Conservation (phyloP, 2,888 invertebrate genomes). For the Trissolcus japonicus region DNA sequence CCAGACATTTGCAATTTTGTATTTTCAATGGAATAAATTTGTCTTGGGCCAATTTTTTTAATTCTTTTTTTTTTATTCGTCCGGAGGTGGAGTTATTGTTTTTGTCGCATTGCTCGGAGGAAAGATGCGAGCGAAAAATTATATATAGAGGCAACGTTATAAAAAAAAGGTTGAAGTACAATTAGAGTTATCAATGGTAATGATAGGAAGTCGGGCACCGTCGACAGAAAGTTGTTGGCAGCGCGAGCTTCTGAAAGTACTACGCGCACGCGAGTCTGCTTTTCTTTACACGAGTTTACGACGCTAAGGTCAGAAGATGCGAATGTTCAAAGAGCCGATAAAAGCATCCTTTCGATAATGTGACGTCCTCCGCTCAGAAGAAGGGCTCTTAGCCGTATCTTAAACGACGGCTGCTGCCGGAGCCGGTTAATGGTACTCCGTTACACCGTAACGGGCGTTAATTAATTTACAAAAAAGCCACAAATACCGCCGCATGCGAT, state of each 20-base stretch:
- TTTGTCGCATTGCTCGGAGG: too few relatives aligned
- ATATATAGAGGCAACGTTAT: not conserved
- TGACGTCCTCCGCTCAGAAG: constrained; percentile 57
- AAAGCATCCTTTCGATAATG: constrained; percentile 60
- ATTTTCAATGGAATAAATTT: too few relatives aligned
- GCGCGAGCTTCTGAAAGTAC: constrained; percentile 27
- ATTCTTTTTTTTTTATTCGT: not conserved
- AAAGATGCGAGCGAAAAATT: too few relatives aligned
- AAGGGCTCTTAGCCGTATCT: constrained; percentile 70
- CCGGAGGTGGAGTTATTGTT: too few relatives aligned
- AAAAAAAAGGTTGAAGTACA: constrained; percentile 7
- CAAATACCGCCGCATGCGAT: constrained; percentile 35
- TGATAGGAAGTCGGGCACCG: constrained; percentile 39
- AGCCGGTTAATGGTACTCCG: constrained; percentile 62
- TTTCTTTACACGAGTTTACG: constrained; percentile 67
- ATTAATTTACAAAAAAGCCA: constrained; percentile 62
- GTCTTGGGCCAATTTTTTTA: not conserved
- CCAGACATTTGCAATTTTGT: too few relatives aligned
- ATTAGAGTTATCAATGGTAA: constrained; percentile 29
- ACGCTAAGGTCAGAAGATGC: constrained; percentile 70
- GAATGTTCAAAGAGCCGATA: constrained; percentile 69
- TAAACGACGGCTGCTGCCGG: constrained; percentile 64
- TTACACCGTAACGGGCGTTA: constrained; percentile 64
- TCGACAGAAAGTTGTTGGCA: constrained; percentile 40
- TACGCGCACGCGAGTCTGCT: constrained; percentile 57